Evolutionary conservation across 1,140 invertebrate species (phyloP).

Genomic region (Atta texana): DNA sequence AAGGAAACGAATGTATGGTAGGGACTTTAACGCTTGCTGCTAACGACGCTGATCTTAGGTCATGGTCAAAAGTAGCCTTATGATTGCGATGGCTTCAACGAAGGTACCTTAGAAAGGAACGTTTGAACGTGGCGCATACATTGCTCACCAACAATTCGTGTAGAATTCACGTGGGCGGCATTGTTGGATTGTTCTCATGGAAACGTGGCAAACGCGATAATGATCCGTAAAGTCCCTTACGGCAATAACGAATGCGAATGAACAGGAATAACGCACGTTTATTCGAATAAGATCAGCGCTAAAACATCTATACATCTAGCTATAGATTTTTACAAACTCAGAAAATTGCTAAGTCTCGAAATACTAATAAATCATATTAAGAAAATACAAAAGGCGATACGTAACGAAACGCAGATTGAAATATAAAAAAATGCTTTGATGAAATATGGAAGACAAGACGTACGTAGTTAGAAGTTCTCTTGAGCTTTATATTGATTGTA

Average conservation of each 20-base stretch:
- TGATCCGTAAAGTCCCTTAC: slow-evolving; percentile 53
- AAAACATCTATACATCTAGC: background rate
- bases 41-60: slow-evolving; percentile 61
- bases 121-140: slow-evolving; percentile 11
- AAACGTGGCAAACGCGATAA: slow-evolving; percentile 58
- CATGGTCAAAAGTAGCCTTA: slow-evolving; percentile 60
- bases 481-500: background rate
- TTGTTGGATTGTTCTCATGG: slow-evolving; percentile 60
- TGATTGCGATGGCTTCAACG: slow-evolving; percentile 40
- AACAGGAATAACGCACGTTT: slow-evolving; percentile 6
- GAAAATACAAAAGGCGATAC: slow-evolving; percentile 1
- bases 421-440: background rate
- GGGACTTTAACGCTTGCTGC: slow-evolving; percentile 48
- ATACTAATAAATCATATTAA: slow-evolving; percentile 32
- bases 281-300: background rate
- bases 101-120: slow-evolving; percentile 50
- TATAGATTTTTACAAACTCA: slow-evolving; percentile 11
- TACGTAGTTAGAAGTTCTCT: background rate
- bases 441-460: background rate
- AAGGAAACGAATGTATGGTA: slow-evolving; percentile 42
- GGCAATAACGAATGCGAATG: slow-evolving; percentile 23
- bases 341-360: slow-evolving; percentile 9
- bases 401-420: background rate
- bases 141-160: slow-evolving; percentile 43
- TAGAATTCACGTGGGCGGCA: slow-evolving; percentile 43